Evolutionary conservation across 2,113 vertebrate genomes (phyloP), one percentile per base, ranked within the genome.

Genomic region (Cololabis saira): DNA sequence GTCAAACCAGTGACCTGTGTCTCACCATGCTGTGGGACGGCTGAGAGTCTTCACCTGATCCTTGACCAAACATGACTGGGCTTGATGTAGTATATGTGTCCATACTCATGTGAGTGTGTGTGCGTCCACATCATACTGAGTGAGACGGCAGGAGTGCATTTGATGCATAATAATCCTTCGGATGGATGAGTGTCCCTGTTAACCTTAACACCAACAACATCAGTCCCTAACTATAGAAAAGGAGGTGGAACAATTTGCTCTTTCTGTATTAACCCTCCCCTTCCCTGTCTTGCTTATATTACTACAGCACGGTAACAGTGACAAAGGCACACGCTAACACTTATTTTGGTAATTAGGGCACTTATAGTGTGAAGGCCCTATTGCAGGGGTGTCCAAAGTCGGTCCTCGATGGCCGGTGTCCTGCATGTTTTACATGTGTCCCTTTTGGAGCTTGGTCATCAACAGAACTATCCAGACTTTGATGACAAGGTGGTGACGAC

Each of bases 1-100:
- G 86, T 82, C 81, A 81, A 80, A 77, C 44, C 59, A 41, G 1
- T 81, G 79, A 87, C 81, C 81, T 70, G 73, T 68, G 52, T 58
- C 71, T 77, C 9, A 47, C 67, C 16, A 33, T 76, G 76, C 63
- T 67, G 81, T 65, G 68, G 51, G 58, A 73, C 73, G 71, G 75
- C 65, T 55, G 27, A 21, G n/a, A 67, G 61, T 65, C 45, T 50
- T 66, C 63, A 63, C 61, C 81, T 67, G 70, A 60, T 59, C 71
- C 43, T 72, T 56, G 74, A 79, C 68, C 83, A 66, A 74, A 61
- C 57, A 52, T 64, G 74, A 85, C 85, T 83, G 71, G 83, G 81
- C 47, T 76, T 44, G 17, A 53, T 60, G 47, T 75, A 12, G 66
- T 21, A 50, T 50, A 22, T 47, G 61, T 51, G 65, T 61, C 49